Base-by-base conservation (phyloP, 2,797 vertebrate species). In the Oryzias sinensis region DNA sequence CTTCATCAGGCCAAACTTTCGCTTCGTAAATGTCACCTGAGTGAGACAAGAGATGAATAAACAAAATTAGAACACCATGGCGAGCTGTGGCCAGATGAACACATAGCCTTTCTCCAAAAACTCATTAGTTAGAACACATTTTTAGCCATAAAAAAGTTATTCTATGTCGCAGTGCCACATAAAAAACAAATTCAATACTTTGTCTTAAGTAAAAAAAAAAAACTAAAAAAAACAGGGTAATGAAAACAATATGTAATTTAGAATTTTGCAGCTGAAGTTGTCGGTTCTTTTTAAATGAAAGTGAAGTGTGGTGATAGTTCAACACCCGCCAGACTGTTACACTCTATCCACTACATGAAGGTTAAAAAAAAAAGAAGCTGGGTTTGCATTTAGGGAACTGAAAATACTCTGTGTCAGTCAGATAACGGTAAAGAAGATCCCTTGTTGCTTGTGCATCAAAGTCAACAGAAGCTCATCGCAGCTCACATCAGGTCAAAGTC, bases 1-100 rank as follows among this genome's bases (percentile, higher is more conserved):
- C 94, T 97, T 97, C 96, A 97, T 97, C 89, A 97, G 84, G 85
- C 95, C 96, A 86, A 97, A 97, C 92, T 97, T 97, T 81, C 96
- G 91, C 91, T 97, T 97, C 51, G 95, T 97, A 85, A 97, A 97
- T 76, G 95, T 97, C 87, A 97, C 96, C 96, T 97, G 50, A 43
- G 56, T 87, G 54, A 53, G 57, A 65, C 16, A 58, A 50, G 29
- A 53, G 17, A 44, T 29, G 25, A 70, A 61, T 66, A 29, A 55
- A 61, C 51, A 66, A 64, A 56, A 65, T 46, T 5, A 49, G 53
- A 27, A 57, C 11, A 48, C 15, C 52, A 62, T 15, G 37, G 55
- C 53, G 33, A 71, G 52, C 29, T 43, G 5, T 40, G 14, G 49
- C 42, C 24, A 62, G 20, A 49, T 60, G 7, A 51, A 37, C 24